A percentile compares a stretch with the other conserved stretches of the same genome.
These are phyloP conservation scores for Orycteropus afer DNA, from an alignment of 2,113 vertebrate species.

Conservation along the genomic window DNA sequence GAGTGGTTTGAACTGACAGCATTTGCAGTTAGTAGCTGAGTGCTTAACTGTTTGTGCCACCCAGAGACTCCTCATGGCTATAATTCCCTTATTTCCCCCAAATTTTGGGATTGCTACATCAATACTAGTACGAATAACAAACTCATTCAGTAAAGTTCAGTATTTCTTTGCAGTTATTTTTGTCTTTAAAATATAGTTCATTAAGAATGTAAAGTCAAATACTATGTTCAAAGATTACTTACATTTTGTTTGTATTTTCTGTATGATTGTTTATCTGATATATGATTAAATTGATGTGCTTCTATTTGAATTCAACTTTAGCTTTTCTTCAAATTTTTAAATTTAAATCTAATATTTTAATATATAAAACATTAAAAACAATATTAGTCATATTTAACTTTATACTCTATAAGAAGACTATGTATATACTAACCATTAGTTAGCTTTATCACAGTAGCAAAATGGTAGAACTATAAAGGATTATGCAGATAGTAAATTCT, in stretches of 20 bases:
- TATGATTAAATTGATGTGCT: neutral
- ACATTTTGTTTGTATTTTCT: neutral
- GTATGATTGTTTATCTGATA: neutral
- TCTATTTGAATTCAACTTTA: slow-evolving; percentile 32
- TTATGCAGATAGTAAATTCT: neutral
- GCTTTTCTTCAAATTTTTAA: neutral
- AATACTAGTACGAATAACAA: neutral
- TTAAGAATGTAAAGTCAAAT: neutral
- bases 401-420: neutral
- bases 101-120: neutral
- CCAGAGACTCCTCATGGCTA: too few species aligned
- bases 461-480: neutral
- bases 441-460: neutral
- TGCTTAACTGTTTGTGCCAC: too few species aligned
- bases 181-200: neutral
- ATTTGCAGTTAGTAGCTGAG: too few species aligned
- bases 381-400: neutral
- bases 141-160: neutral
- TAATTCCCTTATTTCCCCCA: too few species aligned
- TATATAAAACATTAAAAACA: neutral
- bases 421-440: neutral
- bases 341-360: slow-evolving; percentile 16
- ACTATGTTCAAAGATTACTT: neutral
- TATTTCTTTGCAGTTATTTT: neutral
- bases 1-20: neutral